Evolutionary conservation across 2,888 invertebrate genomes (phyloP).

Genomic region (Ellobium chinense): DNA sequence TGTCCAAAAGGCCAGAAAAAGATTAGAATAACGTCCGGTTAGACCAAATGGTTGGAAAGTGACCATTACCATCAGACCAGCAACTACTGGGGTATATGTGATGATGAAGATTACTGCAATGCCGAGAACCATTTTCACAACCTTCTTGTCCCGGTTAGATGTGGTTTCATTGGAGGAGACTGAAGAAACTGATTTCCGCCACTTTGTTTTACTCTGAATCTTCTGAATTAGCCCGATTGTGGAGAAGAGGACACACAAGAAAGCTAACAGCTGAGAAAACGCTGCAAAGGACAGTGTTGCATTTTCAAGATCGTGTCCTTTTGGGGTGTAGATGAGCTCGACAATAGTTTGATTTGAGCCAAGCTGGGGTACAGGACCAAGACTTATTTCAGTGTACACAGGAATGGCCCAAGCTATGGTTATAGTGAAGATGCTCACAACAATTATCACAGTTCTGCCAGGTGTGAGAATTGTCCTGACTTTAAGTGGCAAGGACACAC

Average conservation of each 20-base stretch:
- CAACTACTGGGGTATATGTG: neutral
- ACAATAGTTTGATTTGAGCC: neutral
- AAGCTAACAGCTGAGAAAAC: neutral
- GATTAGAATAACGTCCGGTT: neutral
- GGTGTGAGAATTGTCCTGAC: neutral
- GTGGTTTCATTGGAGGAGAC: neutral
- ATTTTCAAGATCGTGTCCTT: neutral
- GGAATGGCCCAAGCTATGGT: neutral
- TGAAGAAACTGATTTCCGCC: neutral
- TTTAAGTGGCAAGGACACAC: neutral
- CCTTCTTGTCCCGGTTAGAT: neutral
- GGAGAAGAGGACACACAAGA: neutral
- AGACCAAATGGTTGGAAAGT: neutral
- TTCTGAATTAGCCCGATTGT: neutral
- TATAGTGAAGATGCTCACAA: neutral
- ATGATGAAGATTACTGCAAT: neutral
- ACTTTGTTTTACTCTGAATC: neutral
- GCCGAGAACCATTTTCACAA: neutral
- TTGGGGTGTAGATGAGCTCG: neutral
- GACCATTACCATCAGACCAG: neutral
- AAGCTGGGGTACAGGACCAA: neutral
- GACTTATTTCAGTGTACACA: neutral
- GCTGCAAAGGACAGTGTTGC: neutral
- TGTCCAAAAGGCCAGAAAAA: neutral
- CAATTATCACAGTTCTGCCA: neutral